phyloP scores from a whole-genome alignment of 2,797 vertebrate genomes.

The Myiotriccus ornatus region DNA sequence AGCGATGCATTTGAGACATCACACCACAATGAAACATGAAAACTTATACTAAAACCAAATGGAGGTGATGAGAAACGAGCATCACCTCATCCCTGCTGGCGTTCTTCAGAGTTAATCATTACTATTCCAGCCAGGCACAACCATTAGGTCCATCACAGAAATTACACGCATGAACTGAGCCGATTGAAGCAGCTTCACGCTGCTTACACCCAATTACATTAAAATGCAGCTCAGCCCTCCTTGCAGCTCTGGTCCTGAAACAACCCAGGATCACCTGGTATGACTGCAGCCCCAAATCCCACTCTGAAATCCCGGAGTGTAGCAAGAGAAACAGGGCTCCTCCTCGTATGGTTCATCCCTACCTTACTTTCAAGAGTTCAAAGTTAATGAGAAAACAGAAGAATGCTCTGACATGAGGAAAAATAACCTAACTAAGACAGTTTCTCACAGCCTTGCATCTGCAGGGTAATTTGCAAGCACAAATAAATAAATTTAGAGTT shows the following conservation, averaged over 20 bases:
- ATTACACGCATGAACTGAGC: not conserved
- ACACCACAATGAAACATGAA: not conserved
- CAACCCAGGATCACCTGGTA: not conserved
- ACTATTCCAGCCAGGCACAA: not conserved
- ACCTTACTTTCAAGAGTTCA: not conserved
- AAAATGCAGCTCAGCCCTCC: constrained; percentile 4
- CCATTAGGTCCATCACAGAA: not conserved
- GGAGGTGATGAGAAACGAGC: not conserved
- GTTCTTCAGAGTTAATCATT: not conserved
- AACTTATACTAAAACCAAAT: not conserved
- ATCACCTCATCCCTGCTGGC: not conserved
- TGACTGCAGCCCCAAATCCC: not conserved
- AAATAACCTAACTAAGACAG: not conserved
- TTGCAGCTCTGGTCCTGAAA: not conserved
- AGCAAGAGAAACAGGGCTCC: not conserved
- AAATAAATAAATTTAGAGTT: not conserved
- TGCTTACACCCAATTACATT: constrained; percentile 20
- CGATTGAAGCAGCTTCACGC: not conserved
- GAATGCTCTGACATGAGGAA: not conserved
- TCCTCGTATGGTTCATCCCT: not conserved
- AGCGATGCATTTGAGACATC: not conserved
- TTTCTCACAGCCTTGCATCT: not conserved
- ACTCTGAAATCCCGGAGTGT: not conserved
- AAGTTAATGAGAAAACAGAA: not conserved
- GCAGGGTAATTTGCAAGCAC: not conserved